These are phyloP conservation scores for Laterallus jamaicensis DNA, from an alignment of 2,113 vertebrate species.

Conservation along the genomic window DNA sequence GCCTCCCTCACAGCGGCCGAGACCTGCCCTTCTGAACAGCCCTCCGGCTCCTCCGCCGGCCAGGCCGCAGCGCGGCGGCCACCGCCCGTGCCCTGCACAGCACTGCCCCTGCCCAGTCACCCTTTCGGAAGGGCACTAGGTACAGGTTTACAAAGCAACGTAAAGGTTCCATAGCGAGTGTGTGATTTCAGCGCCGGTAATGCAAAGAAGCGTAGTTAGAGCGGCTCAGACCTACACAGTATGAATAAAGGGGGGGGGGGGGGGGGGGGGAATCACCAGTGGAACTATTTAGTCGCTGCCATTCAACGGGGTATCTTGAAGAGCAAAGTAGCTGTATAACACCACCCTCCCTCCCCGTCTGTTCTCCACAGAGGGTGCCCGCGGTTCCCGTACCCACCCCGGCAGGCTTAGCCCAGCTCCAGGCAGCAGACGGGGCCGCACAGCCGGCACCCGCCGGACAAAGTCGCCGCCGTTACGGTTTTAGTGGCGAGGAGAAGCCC, in stretches of 20 bases:
- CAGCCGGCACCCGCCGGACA: background rate
- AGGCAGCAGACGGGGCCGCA: accelerated
- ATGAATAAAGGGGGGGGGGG: too few species aligned
- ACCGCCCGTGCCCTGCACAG: background rate
- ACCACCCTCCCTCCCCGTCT: background rate
- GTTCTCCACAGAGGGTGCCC: background rate
- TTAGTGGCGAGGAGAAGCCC: background rate
- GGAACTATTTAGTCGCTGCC: background rate
- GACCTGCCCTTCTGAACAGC: background rate
- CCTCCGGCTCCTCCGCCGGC: background rate
- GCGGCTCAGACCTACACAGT: background rate
- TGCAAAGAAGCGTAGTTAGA: background rate
- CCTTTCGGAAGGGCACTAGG: background rate
- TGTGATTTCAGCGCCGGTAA: background rate
- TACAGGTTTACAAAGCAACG: background rate
- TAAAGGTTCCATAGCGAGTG: background rate
- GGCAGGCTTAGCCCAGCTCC: background rate
- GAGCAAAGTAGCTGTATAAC: background rate
- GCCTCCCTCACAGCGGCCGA: accelerated
- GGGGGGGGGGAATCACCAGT: background rate
- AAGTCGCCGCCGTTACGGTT: background rate
- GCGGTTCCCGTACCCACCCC: background rate
- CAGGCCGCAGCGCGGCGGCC: background rate
- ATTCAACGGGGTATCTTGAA: background rate
- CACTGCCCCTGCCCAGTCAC: background rate